A percentile compares a stretch with the other conserved stretches of the same genome.
Evolutionary conservation across 2,888 invertebrate genomes (phyloP).

Genomic region (Torymus aiolomorphi): DNA sequence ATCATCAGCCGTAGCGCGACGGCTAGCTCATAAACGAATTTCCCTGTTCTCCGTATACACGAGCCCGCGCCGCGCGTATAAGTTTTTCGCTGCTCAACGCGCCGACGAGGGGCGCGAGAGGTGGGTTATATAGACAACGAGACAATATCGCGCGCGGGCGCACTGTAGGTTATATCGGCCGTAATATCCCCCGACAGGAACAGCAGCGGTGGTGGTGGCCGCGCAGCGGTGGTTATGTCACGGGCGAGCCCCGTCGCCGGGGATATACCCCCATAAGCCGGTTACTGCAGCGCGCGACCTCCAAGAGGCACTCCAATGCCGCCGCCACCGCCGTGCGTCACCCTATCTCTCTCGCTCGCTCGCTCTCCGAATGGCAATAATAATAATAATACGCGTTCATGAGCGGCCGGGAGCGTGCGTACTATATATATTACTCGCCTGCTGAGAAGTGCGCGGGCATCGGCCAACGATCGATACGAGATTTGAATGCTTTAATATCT

Average conservation of each 20-base stretch:
- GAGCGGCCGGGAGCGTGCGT: neutral
- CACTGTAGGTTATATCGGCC: constrained; percentile 30
- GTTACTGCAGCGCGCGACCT: constrained; percentile 44
- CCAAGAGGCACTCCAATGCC: constrained; percentile 2
- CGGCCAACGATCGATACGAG: constrained; percentile 32
- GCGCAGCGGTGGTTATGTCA: constrained; percentile 31
- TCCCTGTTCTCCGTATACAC: constrained; percentile 3
- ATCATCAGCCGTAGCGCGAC: neutral
- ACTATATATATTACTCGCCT: neutral
- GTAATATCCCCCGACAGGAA: constrained; percentile 31
- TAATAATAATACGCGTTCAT: constrained; percentile 28
- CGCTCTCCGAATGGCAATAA: constrained; percentile 36
- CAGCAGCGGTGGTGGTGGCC: constrained; percentile 7
- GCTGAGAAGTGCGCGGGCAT: neutral
- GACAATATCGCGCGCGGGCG: constrained; percentile 4
- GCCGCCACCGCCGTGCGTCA: neutral
- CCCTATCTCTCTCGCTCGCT: neutral
- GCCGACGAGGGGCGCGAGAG: neutral
- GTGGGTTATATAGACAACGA: neutral
- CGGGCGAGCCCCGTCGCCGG: neutral
- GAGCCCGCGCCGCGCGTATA: neutral
- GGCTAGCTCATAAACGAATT: constrained; percentile 14
- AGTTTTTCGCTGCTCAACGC: constrained; percentile 10
- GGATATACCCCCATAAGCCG: constrained; percentile 31
- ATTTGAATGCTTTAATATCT: constrained; percentile 40